phyloP scores from a whole-genome alignment of 2,888 invertebrate species.

The Ptychoptera contaminata region DNA sequence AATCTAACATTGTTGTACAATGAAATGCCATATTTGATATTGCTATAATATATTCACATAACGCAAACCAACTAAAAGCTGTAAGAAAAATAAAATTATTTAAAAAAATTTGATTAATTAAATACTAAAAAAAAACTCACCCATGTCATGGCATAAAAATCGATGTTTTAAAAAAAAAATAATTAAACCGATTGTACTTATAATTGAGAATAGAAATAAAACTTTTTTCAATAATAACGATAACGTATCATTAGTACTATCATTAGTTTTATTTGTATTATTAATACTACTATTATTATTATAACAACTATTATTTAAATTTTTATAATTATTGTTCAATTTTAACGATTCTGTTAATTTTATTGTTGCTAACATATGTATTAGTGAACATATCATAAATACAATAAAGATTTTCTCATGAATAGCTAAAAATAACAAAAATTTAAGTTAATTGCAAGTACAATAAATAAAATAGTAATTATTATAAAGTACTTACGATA shows the following conservation, averaged over 20 bases:
- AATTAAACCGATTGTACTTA: slow-evolving; percentile 67
- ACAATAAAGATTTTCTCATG: slow-evolving; percentile 84
- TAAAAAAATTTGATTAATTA: neutral
- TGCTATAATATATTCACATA: slow-evolving; percentile 85
- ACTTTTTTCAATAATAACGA: slow-evolving; percentile 52
- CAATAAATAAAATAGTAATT: neutral
- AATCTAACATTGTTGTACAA: slow-evolving; percentile 71
- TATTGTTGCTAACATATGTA: slow-evolving; percentile 66
- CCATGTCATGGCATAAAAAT: slow-evolving; percentile 74
- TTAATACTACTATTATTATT: neutral
- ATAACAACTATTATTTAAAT: slow-evolving; percentile 13
- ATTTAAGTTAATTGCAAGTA: too few species aligned
- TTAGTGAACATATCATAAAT: slow-evolving; percentile 72
- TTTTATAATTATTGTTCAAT: slow-evolving; percentile 12
- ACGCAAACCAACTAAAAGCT: slow-evolving; percentile 92
- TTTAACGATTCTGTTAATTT: slow-evolving; percentile 33
- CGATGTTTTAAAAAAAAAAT: slow-evolving; percentile 82
- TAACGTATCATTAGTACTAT: slow-evolving; percentile 26
- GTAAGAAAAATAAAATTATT: slow-evolving; percentile 17
- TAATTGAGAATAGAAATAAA: slow-evolving; percentile 58
- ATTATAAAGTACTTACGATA: slow-evolving; percentile 57
- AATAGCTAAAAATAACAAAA: slow-evolving; percentile 45
- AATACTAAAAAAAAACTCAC: slow-evolving; percentile 36
- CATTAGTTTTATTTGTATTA: slow-evolving; percentile 3
- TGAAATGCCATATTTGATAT: slow-evolving; percentile 88